Conservation (phyloP, 2,888 invertebrate genomes). For the Heliconius ethilla region DNA sequence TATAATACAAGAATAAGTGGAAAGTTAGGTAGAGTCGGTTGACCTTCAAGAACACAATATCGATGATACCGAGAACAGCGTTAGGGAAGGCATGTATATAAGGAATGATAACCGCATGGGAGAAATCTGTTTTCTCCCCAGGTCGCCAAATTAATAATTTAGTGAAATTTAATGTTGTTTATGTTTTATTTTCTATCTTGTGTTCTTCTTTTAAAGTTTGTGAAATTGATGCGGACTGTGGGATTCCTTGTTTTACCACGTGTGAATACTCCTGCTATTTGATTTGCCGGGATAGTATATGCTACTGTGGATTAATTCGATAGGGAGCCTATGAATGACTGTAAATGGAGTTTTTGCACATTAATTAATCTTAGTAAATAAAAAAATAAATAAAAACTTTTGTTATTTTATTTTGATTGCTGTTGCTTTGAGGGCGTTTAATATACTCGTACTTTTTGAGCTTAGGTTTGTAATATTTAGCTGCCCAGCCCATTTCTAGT, state of each 20-base stretch:
- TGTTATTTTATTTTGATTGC: no score
- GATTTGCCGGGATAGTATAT: not conserved
- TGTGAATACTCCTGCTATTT: not conserved
- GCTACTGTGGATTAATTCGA: not conserved
- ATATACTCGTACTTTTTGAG: no score
- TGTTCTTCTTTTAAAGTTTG: not conserved
- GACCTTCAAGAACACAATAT: not conserved
- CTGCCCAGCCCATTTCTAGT: no score
- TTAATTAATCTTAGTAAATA: not conserved
- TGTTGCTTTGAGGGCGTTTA: no score
- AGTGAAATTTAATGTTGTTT: not conserved
- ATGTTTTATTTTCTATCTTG: no score
- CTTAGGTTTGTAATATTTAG: no score
- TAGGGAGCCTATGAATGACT: not conserved
- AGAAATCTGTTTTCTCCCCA: no score
- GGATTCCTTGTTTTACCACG: not conserved
- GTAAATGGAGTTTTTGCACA: not conserved
- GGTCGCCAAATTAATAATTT: not conserved
- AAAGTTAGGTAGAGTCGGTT: not conserved
- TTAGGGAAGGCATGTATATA: no score
- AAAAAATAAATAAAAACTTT: not conserved
- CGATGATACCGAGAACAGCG: not conserved
- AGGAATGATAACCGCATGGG: no score
- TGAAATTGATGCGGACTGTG: not conserved
- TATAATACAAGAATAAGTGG: not conserved